Conservation (phyloP, 2,113 vertebrate species). For the Etia nguti region DNA sequence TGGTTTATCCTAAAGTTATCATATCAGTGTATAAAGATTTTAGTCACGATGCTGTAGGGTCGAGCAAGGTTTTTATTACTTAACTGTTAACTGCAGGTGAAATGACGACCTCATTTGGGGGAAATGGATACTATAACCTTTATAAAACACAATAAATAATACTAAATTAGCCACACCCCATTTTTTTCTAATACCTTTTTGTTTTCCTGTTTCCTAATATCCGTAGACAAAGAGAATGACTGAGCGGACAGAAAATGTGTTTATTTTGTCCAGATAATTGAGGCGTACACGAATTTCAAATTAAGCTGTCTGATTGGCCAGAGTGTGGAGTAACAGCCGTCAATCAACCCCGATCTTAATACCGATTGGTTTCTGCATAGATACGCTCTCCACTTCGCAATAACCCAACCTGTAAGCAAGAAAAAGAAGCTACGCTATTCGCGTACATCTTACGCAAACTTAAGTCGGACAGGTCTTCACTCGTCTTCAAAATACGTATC, state of each 20-base stretch:
- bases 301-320: constrained; percentile 32
- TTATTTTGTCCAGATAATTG: not conserved
- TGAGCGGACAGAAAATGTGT: not conserved
- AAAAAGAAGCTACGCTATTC: constrained; percentile 50
- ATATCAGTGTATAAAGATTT: not conserved
- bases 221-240: not conserved
- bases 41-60: not conserved
- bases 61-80: not conserved
- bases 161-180: not conserved
- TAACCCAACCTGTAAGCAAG: not conserved
- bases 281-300: not conserved
- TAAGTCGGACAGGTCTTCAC: not conserved
- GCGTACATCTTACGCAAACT: constrained; percentile 41
- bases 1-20: not conserved
- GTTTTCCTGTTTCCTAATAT: not conserved
- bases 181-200: not conserved
- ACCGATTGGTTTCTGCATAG: constrained; percentile 56
- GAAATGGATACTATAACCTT: not conserved
- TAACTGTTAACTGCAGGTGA: not conserved
- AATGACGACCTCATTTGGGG: not conserved
- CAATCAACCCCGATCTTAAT: constrained; percentile 13
- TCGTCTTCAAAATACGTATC: not conserved
- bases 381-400: not conserved
- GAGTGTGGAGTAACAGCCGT: not conserved
- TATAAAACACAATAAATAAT: not conserved